Evolutionary conservation across 2,113 vertebrate species (phyloP), one percentile per base, ranked within the genome.

Genomic region (Petroica traversi): DNA sequence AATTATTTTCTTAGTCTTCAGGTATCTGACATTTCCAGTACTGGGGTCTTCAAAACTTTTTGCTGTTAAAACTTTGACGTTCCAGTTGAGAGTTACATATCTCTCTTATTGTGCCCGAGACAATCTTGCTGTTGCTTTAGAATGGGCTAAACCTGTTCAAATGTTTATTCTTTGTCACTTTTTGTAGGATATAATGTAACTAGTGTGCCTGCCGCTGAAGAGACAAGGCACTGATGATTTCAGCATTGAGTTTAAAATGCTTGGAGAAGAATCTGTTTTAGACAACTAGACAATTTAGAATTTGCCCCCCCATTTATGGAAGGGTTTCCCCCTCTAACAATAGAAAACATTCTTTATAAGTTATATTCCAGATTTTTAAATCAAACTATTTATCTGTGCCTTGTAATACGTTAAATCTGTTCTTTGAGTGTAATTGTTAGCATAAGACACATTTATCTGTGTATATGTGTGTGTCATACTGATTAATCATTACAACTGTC

Each of bases 1-100:
- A 97, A 28, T 82, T 75, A 92, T 64, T 89, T 59, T 73, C 58
- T 96, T 93, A 22, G 15, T 85, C 31, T 41, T 79, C 22, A 46
- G 28, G 31, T 76, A 63, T 54, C 49, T 96, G 73, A 23, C 62
- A 31, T 76, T 95, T 96, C 73, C 69, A 92, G 49, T 43, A 89
- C 63, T 89, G 25, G 82, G 25, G 7, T 31, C 93, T 95, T 93
- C 91, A 92, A 74, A 24, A 24, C 77, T 92, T 96, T 96, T 93
- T 93, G 19, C 48, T 88, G 34, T 48, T 78, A 63, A 54, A 81
- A 54, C 29, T 14, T 81, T 80, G 34, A 88, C 6, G 57, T 81
- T 73, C 14, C 11, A 41, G 8, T 26, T 75, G 43, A 71, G 43
- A 64, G 8, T 34, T 81, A 71, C 4, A 5, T 33, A 31, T 66